Evolutionary conservation across 2,797 vertebrate genomes (phyloP), one percentile per base, ranked within the genome.

Genomic region (Gila robusta): DNA sequence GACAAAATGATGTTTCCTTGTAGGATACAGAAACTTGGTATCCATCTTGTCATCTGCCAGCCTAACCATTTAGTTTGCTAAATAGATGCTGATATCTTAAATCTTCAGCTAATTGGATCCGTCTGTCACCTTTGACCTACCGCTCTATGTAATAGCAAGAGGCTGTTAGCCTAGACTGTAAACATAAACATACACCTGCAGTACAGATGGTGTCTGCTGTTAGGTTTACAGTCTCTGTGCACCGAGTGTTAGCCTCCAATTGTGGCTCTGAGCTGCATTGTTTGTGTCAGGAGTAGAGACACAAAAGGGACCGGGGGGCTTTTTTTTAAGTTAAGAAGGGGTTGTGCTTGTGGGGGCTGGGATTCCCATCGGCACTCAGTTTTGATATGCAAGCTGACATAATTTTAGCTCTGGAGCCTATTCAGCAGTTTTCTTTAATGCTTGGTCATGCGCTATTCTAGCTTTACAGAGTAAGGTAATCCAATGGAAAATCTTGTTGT

Each of bases 161-260:
- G 44, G 37, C 70, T 69, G 76, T 54, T 44, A n/a, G 62, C 54
- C 64, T 67, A 35, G 49, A 28, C n/a, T 44, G 74, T 72, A 81
- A 73, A 74, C 81, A 72, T 39, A 84, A 67, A 71, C 71, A 81
- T 49, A 67, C 71, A 76, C 83, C 82, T 81, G 72, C 84, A 3
- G 56, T 89, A 83, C 88, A 90, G 88, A 88, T 89, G 88, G 88
- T 85, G 86, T 86, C 89, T 89, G 84, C 79, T 89, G 59, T 83
- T 77, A 83, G 41, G 66, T 78, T 83, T 81, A 81, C 69, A 88
- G 87, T 84, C 84, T 59, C 82, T 77, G 80, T 88, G 87, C 85
- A 84, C 83, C 81, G 83, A 82, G 86, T 77, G 69, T 85, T 87
- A 87, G 87, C 77, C 76, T 81, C 84, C 88, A 87, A 88, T 87